Evolutionary conservation across 2,888 invertebrate species (phyloP), one percentile per base, ranked within the genome.

Genomic region (Cremastinae sp.): DNA sequence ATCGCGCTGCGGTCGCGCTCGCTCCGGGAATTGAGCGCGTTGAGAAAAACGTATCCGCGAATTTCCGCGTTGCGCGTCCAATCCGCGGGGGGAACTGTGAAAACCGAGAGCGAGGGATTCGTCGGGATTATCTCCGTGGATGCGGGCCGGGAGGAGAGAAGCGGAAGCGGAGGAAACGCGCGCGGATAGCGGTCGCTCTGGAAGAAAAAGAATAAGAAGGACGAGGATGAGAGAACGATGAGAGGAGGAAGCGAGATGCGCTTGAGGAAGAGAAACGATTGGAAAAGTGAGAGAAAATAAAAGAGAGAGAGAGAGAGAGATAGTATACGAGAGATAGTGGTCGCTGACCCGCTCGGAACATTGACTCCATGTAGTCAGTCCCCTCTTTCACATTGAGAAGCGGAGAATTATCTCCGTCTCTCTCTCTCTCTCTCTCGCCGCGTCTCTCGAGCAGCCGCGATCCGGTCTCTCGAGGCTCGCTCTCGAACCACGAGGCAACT

Each of bases 331-430:
- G 12, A 45, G 53, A 38, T 56, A 22, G 22, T 45, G 59, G 20
- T 58, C 20, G 20, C 88, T 22, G 14, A 28, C 20, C 22, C 9
- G 18, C 16, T 9, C 12, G 22, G 41, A 20, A 9, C 28, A 16
- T 45, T n/a, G n/a, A 45, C 38, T 38, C 8, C 47, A 53, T 54
- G 34, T 85, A 88, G 88, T 85, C 88, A 84, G 82, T 86, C 86
- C 86, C 87, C 86, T 84, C 87, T 85, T 84, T 85, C 62, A 72
- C 72, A 66, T 74, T 76, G 68, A 59, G 58, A 65, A 64, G 45
- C 66, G 43, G 34, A 71, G 65, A 75, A 38, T 54, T 66, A 43
- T 47, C 71, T 54, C 22, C 49, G 64, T 64, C 71, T 36, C 58
- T 65, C 53, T 49, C 49, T 58, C 41, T 38, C 51, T 18, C 64